These are phyloP conservation scores for Emberiza fucata DNA, from an alignment of 2,113 vertebrate genomes.

Conservation along the genomic window DNA sequence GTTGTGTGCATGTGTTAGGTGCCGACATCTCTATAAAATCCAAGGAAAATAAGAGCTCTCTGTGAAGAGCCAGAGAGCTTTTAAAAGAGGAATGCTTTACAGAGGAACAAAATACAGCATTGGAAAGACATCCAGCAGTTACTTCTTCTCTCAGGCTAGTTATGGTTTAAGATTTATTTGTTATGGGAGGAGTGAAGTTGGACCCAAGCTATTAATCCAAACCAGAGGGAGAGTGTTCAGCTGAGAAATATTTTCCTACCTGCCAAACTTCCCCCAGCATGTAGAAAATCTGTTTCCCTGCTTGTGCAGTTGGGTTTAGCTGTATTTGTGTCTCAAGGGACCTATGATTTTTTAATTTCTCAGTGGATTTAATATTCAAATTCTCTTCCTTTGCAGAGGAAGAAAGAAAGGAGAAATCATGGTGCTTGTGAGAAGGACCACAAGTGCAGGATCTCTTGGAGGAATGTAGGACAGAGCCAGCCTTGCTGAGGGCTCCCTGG, in stretches of 20 bases:
- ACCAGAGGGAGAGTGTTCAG: neutral
- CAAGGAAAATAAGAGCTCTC: neutral
- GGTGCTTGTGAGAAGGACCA: neutral
- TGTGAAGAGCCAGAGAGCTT: neutral
- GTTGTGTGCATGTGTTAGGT: neutral
- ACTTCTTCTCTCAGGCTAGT: neutral
- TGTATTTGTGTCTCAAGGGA: neutral
- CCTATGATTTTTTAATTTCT: neutral
- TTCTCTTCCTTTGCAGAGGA: neutral
- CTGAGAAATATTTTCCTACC: constrained; percentile 10
- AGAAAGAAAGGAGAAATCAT: neutral
- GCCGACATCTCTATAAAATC: neutral
- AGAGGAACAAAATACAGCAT: neutral
- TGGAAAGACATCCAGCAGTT: neutral
- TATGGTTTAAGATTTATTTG: neutral
- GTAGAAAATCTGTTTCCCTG: neutral
- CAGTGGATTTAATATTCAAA: neutral
- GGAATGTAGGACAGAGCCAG: neutral
- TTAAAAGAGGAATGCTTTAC: neutral
- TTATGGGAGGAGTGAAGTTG: neutral
- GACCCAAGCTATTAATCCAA: constrained; percentile 19
- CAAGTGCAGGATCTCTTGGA: neutral
- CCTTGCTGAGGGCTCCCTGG: neutral
- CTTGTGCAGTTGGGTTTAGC: neutral
- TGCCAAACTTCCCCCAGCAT: neutral